These are phyloP conservation scores for Heteromyza rotundicornis DNA, from an alignment of 2,888 invertebrate species.

Conservation along the genomic window DNA sequence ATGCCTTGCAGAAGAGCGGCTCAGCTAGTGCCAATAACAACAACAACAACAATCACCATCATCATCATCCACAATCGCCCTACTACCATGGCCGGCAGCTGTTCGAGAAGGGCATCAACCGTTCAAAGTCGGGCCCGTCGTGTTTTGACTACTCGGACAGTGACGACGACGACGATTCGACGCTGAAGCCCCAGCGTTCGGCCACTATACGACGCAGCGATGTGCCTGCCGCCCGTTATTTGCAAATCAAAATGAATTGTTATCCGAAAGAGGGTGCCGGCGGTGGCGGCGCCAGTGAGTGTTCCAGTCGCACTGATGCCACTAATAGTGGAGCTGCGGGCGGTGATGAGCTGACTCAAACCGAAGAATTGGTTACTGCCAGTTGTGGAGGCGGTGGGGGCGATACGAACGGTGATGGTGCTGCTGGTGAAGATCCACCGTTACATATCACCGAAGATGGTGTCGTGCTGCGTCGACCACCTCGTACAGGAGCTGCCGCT, in stretches of 20 bases:
- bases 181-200: conserved; percentile 53
- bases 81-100: conserved; percentile 46
- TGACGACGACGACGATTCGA: conserved; percentile 54
- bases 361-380: conserved; percentile 51
- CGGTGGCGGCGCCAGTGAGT: conserved; percentile 29
- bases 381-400: conserved; percentile 30
- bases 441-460: conserved; percentile 64
- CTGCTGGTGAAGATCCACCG: conserved; percentile 32
- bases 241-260: conserved; percentile 62
- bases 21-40: conserved; percentile 46
- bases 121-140: conserved; percentile 63
- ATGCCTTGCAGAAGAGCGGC: conserved; percentile 60
- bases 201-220: conserved; percentile 58
- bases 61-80: conserved; percentile 15
- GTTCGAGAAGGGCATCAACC: conserved; percentile 60
- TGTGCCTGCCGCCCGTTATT: conserved; percentile 52
- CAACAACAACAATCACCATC: conserved; percentile 35
- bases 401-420: conserved; percentile 23
- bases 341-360: conserved; percentile 55
- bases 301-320: conserved; percentile 49
- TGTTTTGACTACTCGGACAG: conserved; percentile 59
- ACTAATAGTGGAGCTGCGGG: conserved; percentile 51
- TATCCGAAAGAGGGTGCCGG: conserved; percentile 52
- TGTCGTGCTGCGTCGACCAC: conserved; percentile 65
- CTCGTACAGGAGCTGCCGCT: conserved; percentile 69